These are phyloP conservation scores for Nycteola revayana DNA, from an alignment of 2,888 invertebrate species.

Conservation along the genomic window DNA sequence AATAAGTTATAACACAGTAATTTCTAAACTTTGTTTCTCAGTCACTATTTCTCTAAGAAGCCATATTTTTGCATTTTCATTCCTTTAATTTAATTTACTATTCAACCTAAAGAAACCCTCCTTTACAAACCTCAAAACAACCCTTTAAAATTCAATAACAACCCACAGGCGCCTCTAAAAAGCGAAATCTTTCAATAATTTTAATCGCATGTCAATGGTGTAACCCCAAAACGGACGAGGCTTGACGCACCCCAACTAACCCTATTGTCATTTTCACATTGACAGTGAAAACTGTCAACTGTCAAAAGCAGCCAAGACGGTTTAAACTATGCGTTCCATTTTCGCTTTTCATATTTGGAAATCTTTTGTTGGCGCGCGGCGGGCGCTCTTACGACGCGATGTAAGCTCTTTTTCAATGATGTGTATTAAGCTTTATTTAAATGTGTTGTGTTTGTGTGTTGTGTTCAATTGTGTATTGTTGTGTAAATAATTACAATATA, in stretches of 20 bases:
- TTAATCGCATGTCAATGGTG: constrained; percentile 72
- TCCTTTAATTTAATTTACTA: constrained; percentile 1
- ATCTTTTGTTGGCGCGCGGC: constrained; percentile 56
- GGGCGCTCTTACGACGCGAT: constrained; percentile 44
- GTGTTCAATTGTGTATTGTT: constrained; percentile 10
- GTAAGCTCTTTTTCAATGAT: constrained; percentile 38
- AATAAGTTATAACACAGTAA: no score
- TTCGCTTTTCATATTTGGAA: constrained; percentile 66
- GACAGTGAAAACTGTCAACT: constrained; percentile 80
- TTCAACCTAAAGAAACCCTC: constrained; percentile 28
- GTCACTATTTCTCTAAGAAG: no score
- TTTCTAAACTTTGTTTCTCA: no score
- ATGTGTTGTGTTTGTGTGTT: constrained; percentile 16
- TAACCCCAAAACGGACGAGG: constrained; percentile 45
- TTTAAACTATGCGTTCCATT: constrained; percentile 77
- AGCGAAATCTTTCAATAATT: constrained; percentile 71
- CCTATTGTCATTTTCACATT: constrained; percentile 64
- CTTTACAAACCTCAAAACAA: constrained; percentile 44
- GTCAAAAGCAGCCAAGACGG: constrained; percentile 78
- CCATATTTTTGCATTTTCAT: no score
- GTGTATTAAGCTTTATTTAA: constrained; percentile 39
- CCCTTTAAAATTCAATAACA: constrained; percentile 58
- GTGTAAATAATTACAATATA: constrained; percentile 9
- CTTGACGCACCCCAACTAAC: constrained; percentile 75
- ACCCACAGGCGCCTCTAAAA: constrained; percentile 36